phyloP scores from a whole-genome alignment of 2,113 vertebrate species.

The Sphyrna mokarran region DNA sequence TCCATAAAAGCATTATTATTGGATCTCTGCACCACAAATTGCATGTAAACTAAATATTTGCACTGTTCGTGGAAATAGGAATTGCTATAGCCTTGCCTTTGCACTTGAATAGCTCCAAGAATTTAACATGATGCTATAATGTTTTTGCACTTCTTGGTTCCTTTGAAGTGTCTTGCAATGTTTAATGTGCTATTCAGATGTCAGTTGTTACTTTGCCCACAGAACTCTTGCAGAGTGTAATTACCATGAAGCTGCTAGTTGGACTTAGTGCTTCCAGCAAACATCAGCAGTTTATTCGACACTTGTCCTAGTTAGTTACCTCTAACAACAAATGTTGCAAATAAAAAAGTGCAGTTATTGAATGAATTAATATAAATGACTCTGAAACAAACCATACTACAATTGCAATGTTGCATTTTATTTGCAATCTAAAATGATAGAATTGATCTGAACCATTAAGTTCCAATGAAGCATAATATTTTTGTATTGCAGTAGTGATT shows the following conservation, averaged over 20 bases:
- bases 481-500: background rate
- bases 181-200: too few relatives aligned
- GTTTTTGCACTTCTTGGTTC: background rate
- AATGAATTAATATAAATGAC: constrained; percentile 15
- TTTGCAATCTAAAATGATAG: background rate
- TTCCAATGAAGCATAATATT: background rate
- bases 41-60: background rate
- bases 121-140: background rate
- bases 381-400: background rate
- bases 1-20: background rate
- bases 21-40: background rate
- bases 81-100: background rate
- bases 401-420: background rate
- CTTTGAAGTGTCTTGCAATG: too few relatives aligned
- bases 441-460: background rate
- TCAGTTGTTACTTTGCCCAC: background rate
- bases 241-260: background rate
- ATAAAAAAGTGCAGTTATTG: background rate
- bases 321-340: background rate
- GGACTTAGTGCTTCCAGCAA: background rate
- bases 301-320: background rate
- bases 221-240: background rate
- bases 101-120: background rate
- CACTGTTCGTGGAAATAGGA: background rate
- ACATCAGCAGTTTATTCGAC: background rate